Conservation (phyloP, 2,797 vertebrate genomes). For the Tarsius wallacei region DNA sequence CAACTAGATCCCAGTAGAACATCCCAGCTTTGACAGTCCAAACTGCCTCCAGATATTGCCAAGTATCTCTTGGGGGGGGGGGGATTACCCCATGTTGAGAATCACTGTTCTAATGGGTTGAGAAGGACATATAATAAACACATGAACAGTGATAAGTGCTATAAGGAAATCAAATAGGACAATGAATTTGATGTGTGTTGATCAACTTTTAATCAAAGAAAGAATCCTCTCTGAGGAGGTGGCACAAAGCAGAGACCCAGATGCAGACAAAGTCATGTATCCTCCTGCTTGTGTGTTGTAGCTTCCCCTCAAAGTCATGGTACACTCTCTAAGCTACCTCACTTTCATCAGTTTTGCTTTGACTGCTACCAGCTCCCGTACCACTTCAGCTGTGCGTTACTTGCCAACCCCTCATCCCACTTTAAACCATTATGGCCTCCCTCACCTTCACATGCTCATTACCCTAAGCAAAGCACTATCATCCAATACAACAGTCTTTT, state of each 20-base stretch:
- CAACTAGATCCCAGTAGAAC: neutral
- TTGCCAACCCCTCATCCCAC: neutral
- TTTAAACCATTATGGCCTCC: neutral
- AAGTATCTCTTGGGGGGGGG: neutral
- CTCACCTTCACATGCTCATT: neutral
- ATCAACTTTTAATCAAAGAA: neutral
- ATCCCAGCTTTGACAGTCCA: neutral
- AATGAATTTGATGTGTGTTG: neutral
- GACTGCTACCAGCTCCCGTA: neutral
- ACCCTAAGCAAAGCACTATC: neutral
- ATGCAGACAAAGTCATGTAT: neutral
- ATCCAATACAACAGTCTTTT: neutral
- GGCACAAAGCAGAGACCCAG: neutral
- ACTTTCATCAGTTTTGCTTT: neutral
- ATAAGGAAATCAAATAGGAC: neutral
- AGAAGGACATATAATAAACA: slow-evolving; percentile 9
- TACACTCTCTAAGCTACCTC: neutral
- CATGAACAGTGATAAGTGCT: neutral
- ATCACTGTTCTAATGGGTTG: neutral
- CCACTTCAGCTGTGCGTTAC: neutral
- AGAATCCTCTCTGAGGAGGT: neutral
- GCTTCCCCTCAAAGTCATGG: neutral
- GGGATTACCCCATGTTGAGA: neutral
- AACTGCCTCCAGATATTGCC: neutral
- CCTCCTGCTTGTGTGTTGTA: neutral